Evolutionary conservation across 2,888 invertebrate species (phyloP), one percentile per base, ranked within the genome.

Genomic region (Habrosyne pyritoides): DNA sequence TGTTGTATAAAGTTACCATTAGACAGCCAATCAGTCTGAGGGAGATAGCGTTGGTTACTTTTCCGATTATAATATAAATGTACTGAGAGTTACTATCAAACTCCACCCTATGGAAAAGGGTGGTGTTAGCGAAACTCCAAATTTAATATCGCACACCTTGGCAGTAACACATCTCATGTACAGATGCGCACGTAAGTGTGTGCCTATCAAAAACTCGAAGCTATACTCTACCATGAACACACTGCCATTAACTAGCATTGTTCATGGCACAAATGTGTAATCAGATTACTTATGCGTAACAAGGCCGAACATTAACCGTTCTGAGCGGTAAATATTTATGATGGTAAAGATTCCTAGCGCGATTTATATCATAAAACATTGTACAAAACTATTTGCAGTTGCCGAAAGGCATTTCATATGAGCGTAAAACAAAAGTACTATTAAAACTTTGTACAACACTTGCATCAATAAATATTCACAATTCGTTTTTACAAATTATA

Each of bases 81-180:
- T 91, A 56, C 84, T 81, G 85, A 84, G 86, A 89, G 77, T 64
- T 91, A 91, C 92, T 91, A 92, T 92, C 92, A 91, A 91, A 91
- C 92, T 89, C 81, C 83, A 77, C 68, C 81, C 83, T 87, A 88
- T 75, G 18, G 18, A 42, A 66, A 62, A 87, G 80, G 78, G 67
- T 77, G 84, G 84, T 87, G 91, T 91, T 91, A 92, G 92, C 91
- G 91, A 92, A 91, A 86, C 79, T 85, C 79, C 82, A 85, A 71
- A 81, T 69, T 85, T 86, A 47, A 26, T 91, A 21, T 92, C 57
- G 91, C 91, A 91, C 89, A 89, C 76, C 68, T 77, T 89, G 87
- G 84, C 86, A 89, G 84, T 87, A 71, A 73, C 75, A 84, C 75
- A 84, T 75, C 67, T 82, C 71, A 87, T 75, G 58, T 18, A 56